Conservation (phyloP, 2,113 vertebrate genomes). For the Solea senegalensis region DNA sequence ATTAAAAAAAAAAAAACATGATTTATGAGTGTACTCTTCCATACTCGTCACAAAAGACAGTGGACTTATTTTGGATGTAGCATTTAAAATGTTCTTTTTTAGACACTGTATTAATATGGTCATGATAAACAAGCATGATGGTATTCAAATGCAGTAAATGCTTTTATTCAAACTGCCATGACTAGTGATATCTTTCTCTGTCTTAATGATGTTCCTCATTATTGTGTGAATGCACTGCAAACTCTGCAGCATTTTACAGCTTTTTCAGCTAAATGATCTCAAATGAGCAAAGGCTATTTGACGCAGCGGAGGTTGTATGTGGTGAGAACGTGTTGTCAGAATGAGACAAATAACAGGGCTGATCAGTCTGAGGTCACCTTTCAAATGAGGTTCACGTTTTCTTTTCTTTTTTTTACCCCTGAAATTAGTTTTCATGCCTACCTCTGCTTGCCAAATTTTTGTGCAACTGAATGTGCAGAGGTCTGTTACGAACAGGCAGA, state of each 20-base stretch:
- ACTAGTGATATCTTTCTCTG: background rate
- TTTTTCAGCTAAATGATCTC: slow-evolving; percentile 57
- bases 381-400: too few relatives aligned
- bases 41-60: too few relatives aligned
- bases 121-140: too few relatives aligned
- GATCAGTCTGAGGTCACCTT: slow-evolving; percentile 29
- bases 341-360: slow-evolving; percentile 44
- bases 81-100: too few relatives aligned
- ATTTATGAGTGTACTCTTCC: too few relatives aligned
- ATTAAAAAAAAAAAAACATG: too few relatives aligned
- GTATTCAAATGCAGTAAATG: too few relatives aligned
- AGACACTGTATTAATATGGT: too few relatives aligned
- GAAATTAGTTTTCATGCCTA: slow-evolving; percentile 34
- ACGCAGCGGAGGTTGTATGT: slow-evolving; percentile 42
- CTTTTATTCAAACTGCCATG: too few relatives aligned
- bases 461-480: slow-evolving; percentile 27
- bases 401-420: background rate
- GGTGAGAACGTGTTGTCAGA: slow-evolving; percentile 46
- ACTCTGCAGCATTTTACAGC: slow-evolving; percentile 47
- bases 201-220: slow-evolving; percentile 49
- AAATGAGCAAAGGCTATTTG: slow-evolving; percentile 62
- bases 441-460: slow-evolving; percentile 22
- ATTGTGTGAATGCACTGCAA: slow-evolving; percentile 28
- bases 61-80: too few relatives aligned
- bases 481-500: slow-evolving; percentile 22